Evolutionary conservation across 2,797 vertebrate genomes (phyloP).

Genomic region (Takifugu ocellatus): DNA sequence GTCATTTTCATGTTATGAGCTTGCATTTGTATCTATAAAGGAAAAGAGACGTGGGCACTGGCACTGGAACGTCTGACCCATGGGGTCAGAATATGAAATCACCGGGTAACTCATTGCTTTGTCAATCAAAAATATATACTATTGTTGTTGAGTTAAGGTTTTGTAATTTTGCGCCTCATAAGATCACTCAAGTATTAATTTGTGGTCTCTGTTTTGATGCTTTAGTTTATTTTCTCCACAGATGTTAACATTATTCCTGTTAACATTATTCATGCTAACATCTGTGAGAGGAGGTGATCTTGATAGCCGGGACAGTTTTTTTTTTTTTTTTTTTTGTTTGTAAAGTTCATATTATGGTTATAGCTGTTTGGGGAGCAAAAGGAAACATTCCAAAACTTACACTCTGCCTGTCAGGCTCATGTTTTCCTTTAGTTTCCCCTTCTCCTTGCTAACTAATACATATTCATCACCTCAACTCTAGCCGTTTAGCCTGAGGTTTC

Average conservation of each 20-base stretch:
- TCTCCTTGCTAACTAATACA: conserved; percentile 42
- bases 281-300: conserved; percentile 35
- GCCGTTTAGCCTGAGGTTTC: conserved; percentile 31
- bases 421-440: conserved; percentile 57
- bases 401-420: conserved; percentile 48
- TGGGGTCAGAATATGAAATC: conserved; percentile 9
- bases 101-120: too few species aligned
- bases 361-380: conserved; percentile 53
- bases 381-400: conserved; percentile 65
- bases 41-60: conserved; percentile 14
- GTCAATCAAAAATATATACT: too few species aligned
- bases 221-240: too few species aligned
- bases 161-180: background rate
- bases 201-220: too few species aligned
- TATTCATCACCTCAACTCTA: conserved; percentile 53
- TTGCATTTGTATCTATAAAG: conserved; percentile 46
- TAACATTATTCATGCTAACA: conserved; percentile 20
- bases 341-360: conserved; percentile 65
- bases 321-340: conserved; percentile 28
- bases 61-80: conserved; percentile 11
- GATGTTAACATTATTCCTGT: too few species aligned
- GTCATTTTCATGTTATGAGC: conserved; percentile 40
- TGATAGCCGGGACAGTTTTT: conserved; percentile 51
- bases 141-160: background rate
- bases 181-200: too few species aligned